Conservation (phyloP, 2,113 vertebrate species). For the Eleginops maclovinus region DNA sequence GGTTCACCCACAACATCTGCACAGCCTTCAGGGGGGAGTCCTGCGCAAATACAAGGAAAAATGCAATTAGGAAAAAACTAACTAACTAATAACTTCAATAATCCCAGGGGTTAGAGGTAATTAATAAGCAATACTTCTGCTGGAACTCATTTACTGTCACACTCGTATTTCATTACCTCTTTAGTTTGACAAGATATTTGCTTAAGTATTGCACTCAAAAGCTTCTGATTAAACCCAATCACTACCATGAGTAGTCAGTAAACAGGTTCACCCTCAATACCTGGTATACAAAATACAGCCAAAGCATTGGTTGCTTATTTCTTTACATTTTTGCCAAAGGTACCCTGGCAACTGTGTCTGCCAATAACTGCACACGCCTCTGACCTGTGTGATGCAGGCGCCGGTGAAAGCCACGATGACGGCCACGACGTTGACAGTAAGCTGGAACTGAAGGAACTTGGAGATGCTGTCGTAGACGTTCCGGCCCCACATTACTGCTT, state of each 20-base stretch:
- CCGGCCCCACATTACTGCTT: conserved; percentile 99
- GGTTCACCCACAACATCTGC: conserved; percentile 98
- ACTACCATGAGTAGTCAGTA: not conserved
- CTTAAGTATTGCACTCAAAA: not conserved
- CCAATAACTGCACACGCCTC: not conserved
- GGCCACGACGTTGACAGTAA: conserved; percentile 96
- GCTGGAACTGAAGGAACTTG: conserved; percentile 98
- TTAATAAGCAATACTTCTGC: not conserved
- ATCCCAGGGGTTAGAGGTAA: not conserved
- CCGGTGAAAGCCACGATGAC: conserved; percentile 98
- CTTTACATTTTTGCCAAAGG: too few relatives aligned
- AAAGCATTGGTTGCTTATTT: too few relatives aligned
- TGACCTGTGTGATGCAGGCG: conserved; percentile 96
- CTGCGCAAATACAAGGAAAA: conserved; percentile 69
- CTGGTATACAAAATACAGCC: too few relatives aligned
- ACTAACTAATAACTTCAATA: not conserved
- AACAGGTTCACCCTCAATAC: too few relatives aligned
- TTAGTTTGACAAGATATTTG: not conserved
- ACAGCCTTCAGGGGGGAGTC: conserved; percentile 97
- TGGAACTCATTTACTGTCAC: not conserved
- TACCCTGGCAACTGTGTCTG: too few relatives aligned
- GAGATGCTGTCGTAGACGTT: conserved; percentile 98
- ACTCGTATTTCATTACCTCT: not conserved
- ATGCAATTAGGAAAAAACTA: not conserved
- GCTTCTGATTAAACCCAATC: not conserved